A percentile compares a stretch with the other conserved stretches of the same genome.
Conservation (phyloP, 2,797 vertebrate genomes). For the Sternarchorhynchus goeldii region DNA sequence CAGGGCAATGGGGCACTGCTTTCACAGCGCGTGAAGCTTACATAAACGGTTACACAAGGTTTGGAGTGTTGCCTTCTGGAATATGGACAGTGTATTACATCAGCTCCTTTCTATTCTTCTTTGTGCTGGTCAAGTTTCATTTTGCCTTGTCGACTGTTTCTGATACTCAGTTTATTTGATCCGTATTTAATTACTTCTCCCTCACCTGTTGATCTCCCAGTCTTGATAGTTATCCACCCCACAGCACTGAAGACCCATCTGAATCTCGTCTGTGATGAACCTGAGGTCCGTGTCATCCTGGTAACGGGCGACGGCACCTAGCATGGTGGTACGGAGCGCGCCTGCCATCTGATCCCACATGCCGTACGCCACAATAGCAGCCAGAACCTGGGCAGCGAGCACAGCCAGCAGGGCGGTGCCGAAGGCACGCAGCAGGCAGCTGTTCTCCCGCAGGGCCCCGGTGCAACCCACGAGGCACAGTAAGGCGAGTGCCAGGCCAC, state of each 20-base stretch:
- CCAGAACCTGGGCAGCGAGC: conserved; percentile 72
- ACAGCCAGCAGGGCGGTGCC: conserved; percentile 68
- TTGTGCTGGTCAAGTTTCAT: too few relatives aligned
- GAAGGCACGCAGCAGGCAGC: conserved; percentile 80
- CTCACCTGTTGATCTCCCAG: conserved; percentile 76
- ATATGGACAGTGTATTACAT: too few relatives aligned
- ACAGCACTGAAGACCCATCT: conserved; percentile 85
- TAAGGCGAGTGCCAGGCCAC: conserved; percentile 70
- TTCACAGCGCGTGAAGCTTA: too few relatives aligned
- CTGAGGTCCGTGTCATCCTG: conserved; percentile 85
- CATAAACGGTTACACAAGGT: too few relatives aligned
- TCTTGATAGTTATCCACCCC: conserved; percentile 84
- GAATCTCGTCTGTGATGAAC: conserved; percentile 89
- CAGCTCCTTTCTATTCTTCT: too few relatives aligned
- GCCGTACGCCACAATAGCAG: conserved; percentile 72
- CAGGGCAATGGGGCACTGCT: too few relatives aligned
- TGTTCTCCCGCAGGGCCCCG: conserved; percentile 81
- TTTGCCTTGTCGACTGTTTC: too few relatives aligned
- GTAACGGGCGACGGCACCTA: conserved; percentile 79
- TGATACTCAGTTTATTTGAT: too few relatives aligned
- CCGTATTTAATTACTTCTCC: not conserved
- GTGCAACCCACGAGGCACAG: conserved; percentile 84
- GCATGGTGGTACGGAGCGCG: conserved; percentile 72
- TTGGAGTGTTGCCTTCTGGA: too few relatives aligned
- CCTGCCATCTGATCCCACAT: conserved; percentile 71